Evolutionary conservation across 2,888 invertebrate genomes (phyloP).

Genomic region (Lordiphosa andalusiaca): DNA sequence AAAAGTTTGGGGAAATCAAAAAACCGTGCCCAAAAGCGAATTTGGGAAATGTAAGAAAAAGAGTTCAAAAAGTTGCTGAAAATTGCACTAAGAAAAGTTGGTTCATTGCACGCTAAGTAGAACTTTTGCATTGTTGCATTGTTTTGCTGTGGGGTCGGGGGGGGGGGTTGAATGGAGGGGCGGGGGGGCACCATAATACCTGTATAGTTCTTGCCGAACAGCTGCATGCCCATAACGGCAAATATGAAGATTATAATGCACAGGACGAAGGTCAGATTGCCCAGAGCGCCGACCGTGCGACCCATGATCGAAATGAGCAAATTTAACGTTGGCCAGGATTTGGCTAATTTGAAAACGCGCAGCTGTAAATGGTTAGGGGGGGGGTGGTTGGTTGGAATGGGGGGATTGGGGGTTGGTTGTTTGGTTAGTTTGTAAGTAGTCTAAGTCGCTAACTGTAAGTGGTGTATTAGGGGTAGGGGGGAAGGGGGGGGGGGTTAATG

Average conservation of each 20-base stretch:
- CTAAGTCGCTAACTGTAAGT: not conserved
- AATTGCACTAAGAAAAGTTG: conserved; percentile 50
- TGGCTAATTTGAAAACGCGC: conserved; percentile 99
- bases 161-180: conserved; percentile 23
- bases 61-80: conserved; percentile 50
- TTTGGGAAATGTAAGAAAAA: conserved; percentile 30
- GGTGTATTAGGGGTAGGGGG: not conserved
- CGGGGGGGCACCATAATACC: conserved; percentile 81
- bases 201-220: conserved; percentile 97
- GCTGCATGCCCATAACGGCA: conserved; percentile 99
- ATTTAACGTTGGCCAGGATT: conserved; percentile 99
- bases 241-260: conserved; percentile 99
- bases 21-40: conserved; percentile 71
- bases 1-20: conserved; percentile 45
- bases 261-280: conserved; percentile 98
- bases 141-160: not conserved
- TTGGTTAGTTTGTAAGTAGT: not conserved
- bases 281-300: conserved; percentile 98
- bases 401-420: conserved; percentile 4
- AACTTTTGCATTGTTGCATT: conserved; percentile 46
- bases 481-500: not conserved
- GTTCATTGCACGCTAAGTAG: conserved; percentile 60
- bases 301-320: conserved; percentile 99
- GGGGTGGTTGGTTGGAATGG: conserved; percentile 26
- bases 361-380: conserved; percentile 83